phyloP scores from a whole-genome alignment of 2,113 vertebrate species.

The Delphinus delphis region DNA sequence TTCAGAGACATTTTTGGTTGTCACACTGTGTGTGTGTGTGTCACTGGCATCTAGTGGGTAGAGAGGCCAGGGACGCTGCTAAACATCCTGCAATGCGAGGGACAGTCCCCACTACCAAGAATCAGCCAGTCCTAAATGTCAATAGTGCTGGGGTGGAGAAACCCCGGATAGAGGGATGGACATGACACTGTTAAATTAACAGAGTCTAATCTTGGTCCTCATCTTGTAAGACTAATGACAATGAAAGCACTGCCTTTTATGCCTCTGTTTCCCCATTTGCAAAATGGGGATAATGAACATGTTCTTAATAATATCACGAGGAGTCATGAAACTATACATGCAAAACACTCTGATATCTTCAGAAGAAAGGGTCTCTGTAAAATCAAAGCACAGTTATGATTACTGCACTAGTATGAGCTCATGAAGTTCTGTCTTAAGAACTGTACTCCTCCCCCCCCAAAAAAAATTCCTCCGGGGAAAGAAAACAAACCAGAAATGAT shows the following conservation, averaged over 20 bases:
- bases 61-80: not conserved
- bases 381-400: constrained; percentile 43
- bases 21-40: not conserved
- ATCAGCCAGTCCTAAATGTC: not conserved
- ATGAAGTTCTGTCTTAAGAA: constrained; percentile 44
- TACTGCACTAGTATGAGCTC: constrained; percentile 45
- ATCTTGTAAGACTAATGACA: not conserved
- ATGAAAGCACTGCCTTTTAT: not conserved
- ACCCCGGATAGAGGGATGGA: not conserved
- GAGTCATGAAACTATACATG: not conserved
- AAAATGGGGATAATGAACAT: not conserved
- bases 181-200: not conserved
- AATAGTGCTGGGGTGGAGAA: not conserved
- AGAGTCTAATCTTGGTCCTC: not conserved
- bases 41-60: not conserved
- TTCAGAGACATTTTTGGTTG: not conserved
- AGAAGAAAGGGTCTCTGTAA: constrained; percentile 36
- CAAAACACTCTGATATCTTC: not conserved
- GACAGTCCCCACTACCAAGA: not conserved
- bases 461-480: constrained; percentile 53
- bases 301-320: not conserved
- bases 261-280: not conserved
- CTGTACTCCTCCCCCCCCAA: not conserved
- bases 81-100: no score
- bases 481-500: constrained; percentile 82